These are phyloP conservation scores for Orthonevra nobilis DNA, from an alignment of 2,888 invertebrate species.

Conservation along the genomic window DNA sequence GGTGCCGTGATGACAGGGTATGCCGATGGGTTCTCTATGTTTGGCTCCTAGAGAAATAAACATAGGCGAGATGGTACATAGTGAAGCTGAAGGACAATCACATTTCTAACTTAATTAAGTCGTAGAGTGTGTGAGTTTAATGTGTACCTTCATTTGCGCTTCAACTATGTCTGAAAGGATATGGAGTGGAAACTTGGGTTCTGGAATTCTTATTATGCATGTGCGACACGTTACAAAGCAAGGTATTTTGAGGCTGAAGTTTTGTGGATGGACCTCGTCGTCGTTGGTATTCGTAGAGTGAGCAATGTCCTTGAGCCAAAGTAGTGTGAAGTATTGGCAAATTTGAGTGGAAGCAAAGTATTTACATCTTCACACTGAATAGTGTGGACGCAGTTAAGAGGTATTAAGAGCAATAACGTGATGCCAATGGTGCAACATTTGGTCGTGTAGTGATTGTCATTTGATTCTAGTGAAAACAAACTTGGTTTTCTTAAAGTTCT, in stretches of 20 bases:
- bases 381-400: slow-evolving; percentile 23
- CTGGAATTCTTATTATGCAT: slow-evolving; percentile 51
- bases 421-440: neutral
- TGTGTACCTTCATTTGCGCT: slow-evolving; percentile 28
- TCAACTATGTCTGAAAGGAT: too few species aligned
- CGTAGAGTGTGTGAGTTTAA: slow-evolving; percentile 54
- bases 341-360: slow-evolving; percentile 44
- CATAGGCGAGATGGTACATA: slow-evolving; percentile 28
- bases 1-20: neutral
- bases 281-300: neutral
- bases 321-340: slow-evolving; percentile 17
- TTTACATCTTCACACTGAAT: slow-evolving; percentile 50
- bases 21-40: slow-evolving; percentile 1
- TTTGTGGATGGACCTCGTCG: neutral
- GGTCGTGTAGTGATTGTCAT: neutral
- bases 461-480: neutral
- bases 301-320: slow-evolving; percentile 6
- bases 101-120: slow-evolving; percentile 63
- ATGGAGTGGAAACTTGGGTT: neutral
- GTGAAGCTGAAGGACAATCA: slow-evolving; percentile 54
- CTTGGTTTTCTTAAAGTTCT: too few species aligned
- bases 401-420: neutral
- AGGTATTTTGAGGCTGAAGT: slow-evolving; percentile 41
- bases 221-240: slow-evolving; percentile 50
- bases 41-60: slow-evolving; percentile 19